phyloP scores from a whole-genome alignment of 2,113 vertebrate genomes.

The Alligator mississippiensis region DNA sequence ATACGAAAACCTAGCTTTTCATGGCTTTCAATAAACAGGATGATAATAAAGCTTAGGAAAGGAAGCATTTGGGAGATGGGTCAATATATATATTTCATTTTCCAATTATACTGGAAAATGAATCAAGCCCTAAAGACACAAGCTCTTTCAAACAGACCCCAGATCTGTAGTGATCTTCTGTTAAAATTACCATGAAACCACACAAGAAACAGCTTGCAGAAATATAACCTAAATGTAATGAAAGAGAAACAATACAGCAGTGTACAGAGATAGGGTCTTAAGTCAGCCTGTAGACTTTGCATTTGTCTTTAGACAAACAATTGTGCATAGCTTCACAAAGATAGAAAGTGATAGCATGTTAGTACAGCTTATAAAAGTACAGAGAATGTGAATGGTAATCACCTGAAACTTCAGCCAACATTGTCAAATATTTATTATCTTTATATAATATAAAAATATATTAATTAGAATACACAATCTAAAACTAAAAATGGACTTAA shows the following conservation, averaged over 20 bases:
- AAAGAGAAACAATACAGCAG: neutral
- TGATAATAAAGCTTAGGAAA: slow-evolving; percentile 19
- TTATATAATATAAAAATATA: slow-evolving; percentile 55
- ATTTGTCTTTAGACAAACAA: slow-evolving; percentile 1
- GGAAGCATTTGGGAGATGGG: neutral
- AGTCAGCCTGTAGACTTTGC: neutral
- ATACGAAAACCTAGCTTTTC: slow-evolving; percentile 36
- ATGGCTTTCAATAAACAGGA: neutral
- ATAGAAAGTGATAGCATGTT: neutral
- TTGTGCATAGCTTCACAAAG: rapidly evolving
- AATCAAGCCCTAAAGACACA: too few relatives aligned
- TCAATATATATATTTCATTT: neutral
- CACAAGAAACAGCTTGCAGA: neutral
- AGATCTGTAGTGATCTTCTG: too few relatives aligned
- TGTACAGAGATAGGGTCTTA: too few relatives aligned
- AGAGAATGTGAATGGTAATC: neutral
- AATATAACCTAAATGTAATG: neutral
- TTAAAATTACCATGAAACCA: too few relatives aligned
- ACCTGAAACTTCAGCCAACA: slow-evolving; percentile 44
- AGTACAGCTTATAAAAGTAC: neutral
- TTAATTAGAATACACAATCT: neutral
- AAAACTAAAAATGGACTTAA: slow-evolving; percentile 59
- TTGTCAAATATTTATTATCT: slow-evolving; percentile 42
- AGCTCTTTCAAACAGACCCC: too few relatives aligned
- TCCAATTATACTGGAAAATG: too few relatives aligned